These are phyloP conservation scores for Hydropsyche tenuis DNA, from an alignment of 1,140 invertebrate species.

Conservation along the genomic window DNA sequence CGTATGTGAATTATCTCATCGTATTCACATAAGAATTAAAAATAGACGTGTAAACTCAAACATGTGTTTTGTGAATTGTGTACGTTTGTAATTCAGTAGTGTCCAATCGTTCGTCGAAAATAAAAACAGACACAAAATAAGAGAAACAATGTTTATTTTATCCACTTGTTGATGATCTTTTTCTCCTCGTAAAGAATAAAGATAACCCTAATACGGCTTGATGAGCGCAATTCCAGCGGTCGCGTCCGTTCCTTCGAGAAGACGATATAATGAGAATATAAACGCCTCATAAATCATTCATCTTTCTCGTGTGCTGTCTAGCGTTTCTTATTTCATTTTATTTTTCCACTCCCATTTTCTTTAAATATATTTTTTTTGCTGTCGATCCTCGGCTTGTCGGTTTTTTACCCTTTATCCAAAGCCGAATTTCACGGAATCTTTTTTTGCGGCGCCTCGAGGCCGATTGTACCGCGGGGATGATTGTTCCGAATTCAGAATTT, in stretches of 20 bases:
- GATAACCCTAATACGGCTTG: not conserved
- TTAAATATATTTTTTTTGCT: not conserved
- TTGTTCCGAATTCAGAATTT: too few relatives aligned
- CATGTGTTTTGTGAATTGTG: too few relatives aligned
- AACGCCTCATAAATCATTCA: slow-evolving; percentile 59
- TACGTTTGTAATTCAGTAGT: too few relatives aligned
- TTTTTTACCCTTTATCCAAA: slow-evolving; percentile 30
- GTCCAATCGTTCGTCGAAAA: too few relatives aligned
- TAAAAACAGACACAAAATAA: not conserved
- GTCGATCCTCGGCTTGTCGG: not conserved
- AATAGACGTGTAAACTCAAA: too few relatives aligned
- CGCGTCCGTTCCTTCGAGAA: slow-evolving; percentile 26
- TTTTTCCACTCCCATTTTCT: slow-evolving; percentile 11
- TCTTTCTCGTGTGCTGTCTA: slow-evolving; percentile 35
- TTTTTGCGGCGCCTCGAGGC: not conserved
- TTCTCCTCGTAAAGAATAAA: not conserved
- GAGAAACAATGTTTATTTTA: not conserved
- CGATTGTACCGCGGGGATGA: not conserved
- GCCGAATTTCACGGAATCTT: not conserved
- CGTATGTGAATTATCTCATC: too few relatives aligned
- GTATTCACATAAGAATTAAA: too few relatives aligned
- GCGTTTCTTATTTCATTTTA: not conserved
- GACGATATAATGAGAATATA: slow-evolving; percentile 58
- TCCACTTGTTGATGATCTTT: too few relatives aligned
- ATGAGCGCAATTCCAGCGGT: slow-evolving; percentile 17